Evolutionary conservation across 2,113 vertebrate species (phyloP).

Genomic region (Oxyura jamaicensis): DNA sequence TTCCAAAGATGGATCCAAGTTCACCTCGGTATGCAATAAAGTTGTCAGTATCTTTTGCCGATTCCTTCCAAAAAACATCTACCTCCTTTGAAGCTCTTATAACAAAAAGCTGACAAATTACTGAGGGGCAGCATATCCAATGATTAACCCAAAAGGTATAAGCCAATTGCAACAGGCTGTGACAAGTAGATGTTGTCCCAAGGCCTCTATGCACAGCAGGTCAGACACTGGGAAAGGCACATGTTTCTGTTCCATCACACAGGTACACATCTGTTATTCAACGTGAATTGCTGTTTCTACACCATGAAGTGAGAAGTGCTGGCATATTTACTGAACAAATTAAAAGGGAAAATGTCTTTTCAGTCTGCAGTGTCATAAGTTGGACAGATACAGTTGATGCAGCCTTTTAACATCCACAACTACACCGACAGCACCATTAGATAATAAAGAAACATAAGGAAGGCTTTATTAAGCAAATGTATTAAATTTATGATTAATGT

Average conservation of each 20-base stretch:
- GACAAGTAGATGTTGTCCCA: conserved; percentile 28
- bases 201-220: not conserved
- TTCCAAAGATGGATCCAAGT: not conserved
- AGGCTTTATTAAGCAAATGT: not conserved
- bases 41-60: conserved; percentile 18
- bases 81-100: not conserved
- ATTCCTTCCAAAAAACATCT: conserved; percentile 62
- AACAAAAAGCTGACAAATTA: conserved; percentile 57
- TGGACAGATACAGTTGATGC: not conserved
- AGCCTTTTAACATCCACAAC: not conserved
- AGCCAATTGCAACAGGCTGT: not conserved
- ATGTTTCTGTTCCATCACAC: not conserved
- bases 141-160: conserved; percentile 8
- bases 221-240: not conserved
- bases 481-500: not conserved
- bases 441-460: not conserved
- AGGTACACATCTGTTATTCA: not conserved
- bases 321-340: not conserved
- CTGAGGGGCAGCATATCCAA: not conserved
- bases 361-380: not conserved
- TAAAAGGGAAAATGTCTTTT: conserved; percentile 21
- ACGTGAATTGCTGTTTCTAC: not conserved
- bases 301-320: not conserved
- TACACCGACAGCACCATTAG: not conserved
- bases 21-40: conserved; percentile 40